Base-by-base conservation (phyloP, 1,140 invertebrate species). In the Drosophila sproati region DNA sequence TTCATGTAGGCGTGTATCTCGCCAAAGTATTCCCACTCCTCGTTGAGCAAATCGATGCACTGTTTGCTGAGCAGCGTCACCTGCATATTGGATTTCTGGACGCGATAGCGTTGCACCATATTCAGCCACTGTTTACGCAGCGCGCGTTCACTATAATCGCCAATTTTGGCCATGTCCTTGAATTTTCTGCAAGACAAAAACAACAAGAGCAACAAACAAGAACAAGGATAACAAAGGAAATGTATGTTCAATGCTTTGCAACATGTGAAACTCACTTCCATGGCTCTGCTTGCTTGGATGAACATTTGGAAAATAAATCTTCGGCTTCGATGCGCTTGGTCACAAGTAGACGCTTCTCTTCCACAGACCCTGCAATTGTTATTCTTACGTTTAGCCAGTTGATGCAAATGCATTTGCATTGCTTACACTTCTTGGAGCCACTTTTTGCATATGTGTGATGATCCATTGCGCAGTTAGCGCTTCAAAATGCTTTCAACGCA, bases 11-110 rank as follows among this genome's bases (percentile, higher is more conserved):
- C 45, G 29, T 92, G 91, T 7, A 92, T 92, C 1, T 70, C 43
- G 7, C 83, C 73, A 31, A 92, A 92, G 45, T 88, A 92, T 60
- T 92, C 91, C 91, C 91, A 92, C 45, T 92, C 91, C 10, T 88
- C 73, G 48, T 80, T 82, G 3, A 92, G 55, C 29, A 62, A 47
- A 5, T 73, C 69, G 29, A 91, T 72, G 50, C 54, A 60, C 32
- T 90, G 59, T 8, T 72, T 52, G 12, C 78, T 80, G 0, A 91
- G 75, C 3, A 66, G 59, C 2, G 54, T 67, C 6, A 59, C 57
- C 5, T 59, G 51, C 32, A 69, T 47, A 32, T 64, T 81, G 8
- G 88, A 73, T 78, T 92, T 92, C 2, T 82, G 83, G 10, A 79
- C 57, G 37, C 83, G 87, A 51, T 92, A 92, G 10, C 77, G 82